Evolutionary conservation across 2,113 vertebrate species (phyloP).

Genomic region (Puffinus mauretanicus): DNA sequence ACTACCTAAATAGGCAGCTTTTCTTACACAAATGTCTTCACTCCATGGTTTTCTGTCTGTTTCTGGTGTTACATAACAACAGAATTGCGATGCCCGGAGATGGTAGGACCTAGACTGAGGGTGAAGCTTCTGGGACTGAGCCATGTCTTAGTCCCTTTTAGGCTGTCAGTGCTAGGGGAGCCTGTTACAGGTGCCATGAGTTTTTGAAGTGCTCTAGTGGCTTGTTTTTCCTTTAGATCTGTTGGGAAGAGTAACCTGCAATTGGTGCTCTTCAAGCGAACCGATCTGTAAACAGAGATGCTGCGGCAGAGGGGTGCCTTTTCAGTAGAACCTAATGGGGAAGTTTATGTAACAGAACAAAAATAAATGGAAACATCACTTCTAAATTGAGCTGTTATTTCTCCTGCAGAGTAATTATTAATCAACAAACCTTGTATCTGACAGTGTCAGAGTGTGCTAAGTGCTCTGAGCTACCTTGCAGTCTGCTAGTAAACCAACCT

Average conservation of each 20-base stretch:
- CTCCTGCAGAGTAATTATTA: conserved; percentile 17
- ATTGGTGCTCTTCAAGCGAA: neutral
- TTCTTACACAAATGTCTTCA: neutral
- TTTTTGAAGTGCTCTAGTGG: neutral
- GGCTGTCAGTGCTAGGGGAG: neutral
- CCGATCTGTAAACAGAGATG: rapidly evolving
- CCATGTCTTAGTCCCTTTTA: neutral
- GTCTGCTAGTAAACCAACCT: neutral
- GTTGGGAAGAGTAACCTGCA: neutral
- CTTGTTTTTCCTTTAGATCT: neutral
- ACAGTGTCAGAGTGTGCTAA: neutral
- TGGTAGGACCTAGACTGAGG: neutral
- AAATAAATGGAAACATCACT: neutral
- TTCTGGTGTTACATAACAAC: neutral
- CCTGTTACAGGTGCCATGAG: neutral
- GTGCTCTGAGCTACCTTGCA: neutral
- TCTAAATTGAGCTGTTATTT: neutral
- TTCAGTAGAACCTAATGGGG: neutral
- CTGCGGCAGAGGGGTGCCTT: neutral
- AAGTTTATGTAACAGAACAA: neutral
- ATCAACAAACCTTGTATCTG: conserved; percentile 9
- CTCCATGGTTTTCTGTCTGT: neutral
- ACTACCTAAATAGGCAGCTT: neutral
- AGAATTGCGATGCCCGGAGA: neutral
- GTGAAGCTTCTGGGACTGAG: neutral